A percentile compares a stretch with the other conserved stretches of the same genome.
phyloP scores from a whole-genome alignment of 2,888 invertebrate species.

The Lasioglossum villosulum region DNA sequence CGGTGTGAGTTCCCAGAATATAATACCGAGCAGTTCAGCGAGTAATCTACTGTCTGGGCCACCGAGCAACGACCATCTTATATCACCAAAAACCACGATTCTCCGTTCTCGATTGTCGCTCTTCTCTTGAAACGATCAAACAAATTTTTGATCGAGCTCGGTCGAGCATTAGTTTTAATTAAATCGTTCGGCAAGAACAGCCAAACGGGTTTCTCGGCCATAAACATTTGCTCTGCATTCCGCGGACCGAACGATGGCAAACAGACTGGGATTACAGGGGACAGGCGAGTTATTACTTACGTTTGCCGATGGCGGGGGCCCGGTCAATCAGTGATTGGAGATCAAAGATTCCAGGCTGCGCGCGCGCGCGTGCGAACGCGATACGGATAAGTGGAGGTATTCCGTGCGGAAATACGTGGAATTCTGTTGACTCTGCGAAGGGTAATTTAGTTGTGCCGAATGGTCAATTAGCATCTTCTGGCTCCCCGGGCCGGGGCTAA shows the following conservation, averaged over 20 bases:
- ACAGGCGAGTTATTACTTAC: conserved; percentile 2
- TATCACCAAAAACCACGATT: background rate
- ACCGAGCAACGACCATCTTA: background rate
- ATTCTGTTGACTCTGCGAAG: conserved; percentile 41
- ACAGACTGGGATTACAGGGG: background rate
- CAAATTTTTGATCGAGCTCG: background rate
- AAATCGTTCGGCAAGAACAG: background rate
- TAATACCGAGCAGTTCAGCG: conserved; percentile 44
- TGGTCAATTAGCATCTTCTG: conserved; percentile 40
- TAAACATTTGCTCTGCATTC: background rate
- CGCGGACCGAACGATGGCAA: background rate
- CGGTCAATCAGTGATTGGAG: conserved; percentile 21
- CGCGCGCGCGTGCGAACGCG: background rate
- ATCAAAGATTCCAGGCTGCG: background rate
- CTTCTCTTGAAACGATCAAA: background rate
- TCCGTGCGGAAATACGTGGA: conserved; percentile 18
- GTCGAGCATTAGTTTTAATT: background rate
- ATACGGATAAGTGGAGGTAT: conserved; percentile 6
- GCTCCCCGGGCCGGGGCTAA: conserved; percentile 7
- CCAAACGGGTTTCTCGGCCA: background rate
- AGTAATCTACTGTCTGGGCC: conserved; percentile 21
- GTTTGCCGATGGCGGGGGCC: background rate
- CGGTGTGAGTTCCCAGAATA: conserved; percentile 15
- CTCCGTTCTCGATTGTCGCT: background rate
- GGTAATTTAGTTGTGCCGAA: conserved; percentile 45